Percentiles rank a stretch among this genome's conserved stretches.
phyloP scores from a whole-genome alignment of 2,888 invertebrate species.

The Patella pellucida region DNA sequence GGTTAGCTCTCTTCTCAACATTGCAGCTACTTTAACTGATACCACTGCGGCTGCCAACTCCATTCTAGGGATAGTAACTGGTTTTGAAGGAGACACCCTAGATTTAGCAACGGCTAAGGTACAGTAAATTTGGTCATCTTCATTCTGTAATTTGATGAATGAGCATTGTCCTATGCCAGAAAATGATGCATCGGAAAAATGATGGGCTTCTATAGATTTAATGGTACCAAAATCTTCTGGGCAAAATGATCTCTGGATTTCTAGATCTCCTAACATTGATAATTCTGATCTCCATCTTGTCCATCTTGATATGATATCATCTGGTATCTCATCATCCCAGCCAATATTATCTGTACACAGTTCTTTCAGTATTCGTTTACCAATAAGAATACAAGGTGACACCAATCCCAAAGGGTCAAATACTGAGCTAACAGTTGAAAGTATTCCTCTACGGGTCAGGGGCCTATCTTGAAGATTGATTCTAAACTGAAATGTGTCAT shows the following conservation, averaged over 20 bases:
- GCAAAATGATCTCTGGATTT: background rate
- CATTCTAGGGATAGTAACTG: background rate
- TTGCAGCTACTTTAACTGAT: background rate
- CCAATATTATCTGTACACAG: constrained; percentile 7
- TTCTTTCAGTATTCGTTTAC: constrained; percentile 14
- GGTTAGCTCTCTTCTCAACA: background rate
- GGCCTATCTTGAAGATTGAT: constrained; percentile 16
- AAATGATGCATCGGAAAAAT: constrained; percentile 11
- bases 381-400: constrained; percentile 13
- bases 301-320: constrained; percentile 4
- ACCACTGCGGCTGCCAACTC: background rate
- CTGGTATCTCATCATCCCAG: constrained; percentile 13
- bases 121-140: background rate
- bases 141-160: constrained; percentile 6
- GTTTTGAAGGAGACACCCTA: background rate
- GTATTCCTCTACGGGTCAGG: background rate
- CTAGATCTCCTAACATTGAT: background rate
- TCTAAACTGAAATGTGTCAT: constrained; percentile 27
- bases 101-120: background rate
- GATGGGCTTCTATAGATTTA: background rate
- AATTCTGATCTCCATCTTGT: constrained; percentile 13
- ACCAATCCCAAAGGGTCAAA: constrained; percentile 22
- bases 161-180: constrained; percentile 3
- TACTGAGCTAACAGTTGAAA: background rate
- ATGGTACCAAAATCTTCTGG: background rate